Conservation (phyloP, 2,888 invertebrate species). For the Timandra comae region DNA sequence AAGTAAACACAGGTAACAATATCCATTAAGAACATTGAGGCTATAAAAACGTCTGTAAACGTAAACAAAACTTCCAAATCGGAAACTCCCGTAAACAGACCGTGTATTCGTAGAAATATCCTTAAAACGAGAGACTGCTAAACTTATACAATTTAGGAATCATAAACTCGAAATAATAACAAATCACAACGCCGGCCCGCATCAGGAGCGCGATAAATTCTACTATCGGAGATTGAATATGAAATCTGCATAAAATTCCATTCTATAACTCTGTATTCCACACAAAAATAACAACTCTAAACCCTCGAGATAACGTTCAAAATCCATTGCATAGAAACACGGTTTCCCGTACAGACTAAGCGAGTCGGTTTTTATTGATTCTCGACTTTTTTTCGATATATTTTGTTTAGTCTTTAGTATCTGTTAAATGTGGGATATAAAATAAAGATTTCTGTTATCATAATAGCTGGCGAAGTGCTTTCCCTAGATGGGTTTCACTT, state of each 20-base stretch:
- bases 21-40: too few species aligned
- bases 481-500: too few species aligned
- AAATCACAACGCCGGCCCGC: slow-evolving; percentile 20
- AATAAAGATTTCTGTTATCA: too few species aligned
- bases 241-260: slow-evolving; percentile 47
- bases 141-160: slow-evolving; percentile 7
- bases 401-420: too few species aligned
- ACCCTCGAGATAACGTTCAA: background rate
- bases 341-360: background rate
- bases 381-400: background rate
- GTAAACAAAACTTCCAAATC: background rate
- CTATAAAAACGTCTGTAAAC: too few species aligned
- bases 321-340: background rate
- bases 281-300: slow-evolving; percentile 4
- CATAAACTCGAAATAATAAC: slow-evolving; percentile 18
- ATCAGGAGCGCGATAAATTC: slow-evolving; percentile 38
- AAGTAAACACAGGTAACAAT: too few species aligned
- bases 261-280: slow-evolving; percentile 8
- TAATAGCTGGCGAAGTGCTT: too few species aligned
- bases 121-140: background rate
- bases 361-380: background rate
- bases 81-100: too few species aligned
- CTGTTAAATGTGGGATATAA: too few species aligned
- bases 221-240: slow-evolving; percentile 53
- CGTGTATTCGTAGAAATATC: too few species aligned